A percentile compares a stretch with the other conserved stretches of the same genome.
phyloP scores from a whole-genome alignment of 2,797 vertebrate species.

The Micrastur ruficollis region DNA sequence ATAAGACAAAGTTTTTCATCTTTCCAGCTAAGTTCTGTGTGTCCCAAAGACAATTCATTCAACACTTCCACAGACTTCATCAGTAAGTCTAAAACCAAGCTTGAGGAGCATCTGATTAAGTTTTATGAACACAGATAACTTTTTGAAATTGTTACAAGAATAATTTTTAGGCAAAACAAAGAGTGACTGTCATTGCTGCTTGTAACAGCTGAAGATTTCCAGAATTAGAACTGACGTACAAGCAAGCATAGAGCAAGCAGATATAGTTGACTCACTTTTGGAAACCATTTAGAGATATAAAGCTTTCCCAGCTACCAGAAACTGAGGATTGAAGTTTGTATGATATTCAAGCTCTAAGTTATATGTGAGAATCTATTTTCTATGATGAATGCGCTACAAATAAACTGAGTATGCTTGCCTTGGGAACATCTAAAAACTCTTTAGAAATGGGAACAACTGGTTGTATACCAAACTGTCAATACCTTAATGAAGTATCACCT shows the following conservation, averaged over 20 bases:
- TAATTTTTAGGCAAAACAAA: background rate
- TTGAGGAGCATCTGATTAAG: background rate
- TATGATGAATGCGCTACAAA: background rate
- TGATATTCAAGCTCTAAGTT: background rate
- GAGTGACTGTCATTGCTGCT: background rate
- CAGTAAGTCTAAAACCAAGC: background rate
- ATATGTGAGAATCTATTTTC: background rate
- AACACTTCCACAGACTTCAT: background rate
- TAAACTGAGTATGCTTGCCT: background rate
- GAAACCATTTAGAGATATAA: background rate
- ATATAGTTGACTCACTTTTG: background rate
- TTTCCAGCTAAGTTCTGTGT: background rate
- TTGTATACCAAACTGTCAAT: background rate
- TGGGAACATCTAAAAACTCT: background rate
- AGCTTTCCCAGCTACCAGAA: background rate
- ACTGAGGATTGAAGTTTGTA: background rate
- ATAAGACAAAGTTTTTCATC: background rate
- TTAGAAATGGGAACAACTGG: background rate
- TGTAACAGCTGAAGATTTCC: background rate
- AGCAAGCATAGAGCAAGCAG: background rate
- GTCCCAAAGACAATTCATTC: background rate
- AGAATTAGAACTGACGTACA: background rate
- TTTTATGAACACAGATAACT: background rate
- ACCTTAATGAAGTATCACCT: background rate
- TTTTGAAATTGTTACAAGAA: background rate